Conservation (phyloP, 2,797 vertebrate species). For the Gambusia yucatana region DNA sequence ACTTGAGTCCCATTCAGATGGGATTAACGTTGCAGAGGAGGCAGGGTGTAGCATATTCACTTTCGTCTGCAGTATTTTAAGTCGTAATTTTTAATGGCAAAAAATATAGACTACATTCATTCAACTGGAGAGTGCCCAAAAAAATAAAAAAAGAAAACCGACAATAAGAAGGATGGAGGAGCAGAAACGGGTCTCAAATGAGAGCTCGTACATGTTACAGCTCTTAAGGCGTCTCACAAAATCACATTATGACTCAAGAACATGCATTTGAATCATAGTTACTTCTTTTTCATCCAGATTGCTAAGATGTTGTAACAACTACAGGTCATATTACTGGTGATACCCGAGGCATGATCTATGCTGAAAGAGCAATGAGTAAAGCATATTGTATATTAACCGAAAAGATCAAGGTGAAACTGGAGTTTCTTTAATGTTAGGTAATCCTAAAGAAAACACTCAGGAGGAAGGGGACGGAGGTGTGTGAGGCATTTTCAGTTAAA, state of each 20-base stretch:
- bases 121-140: not conserved
- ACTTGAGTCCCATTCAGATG: conserved; percentile 13
- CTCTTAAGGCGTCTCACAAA: not conserved
- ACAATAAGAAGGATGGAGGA: not conserved
- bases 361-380: not conserved
- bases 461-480: too few species aligned
- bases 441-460: not conserved
- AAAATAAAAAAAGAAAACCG: too few species aligned
- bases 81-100: not conserved
- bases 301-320: not conserved
- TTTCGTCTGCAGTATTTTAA: not conserved
- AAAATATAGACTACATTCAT: not conserved
- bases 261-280: not conserved
- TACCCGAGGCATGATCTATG: not conserved
- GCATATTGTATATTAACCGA: not conserved
- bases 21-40: conserved; percentile 1
- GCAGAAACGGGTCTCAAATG: not conserved
- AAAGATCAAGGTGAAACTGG: not conserved
- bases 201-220: not conserved
- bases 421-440: not conserved
- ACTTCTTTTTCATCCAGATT: not conserved
- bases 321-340: not conserved
- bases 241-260: not conserved
- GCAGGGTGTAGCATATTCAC: not conserved
- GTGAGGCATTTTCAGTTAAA: not conserved